Conservation (phyloP, 2,113 vertebrate genomes). For the Dromiciops gliroides region DNA sequence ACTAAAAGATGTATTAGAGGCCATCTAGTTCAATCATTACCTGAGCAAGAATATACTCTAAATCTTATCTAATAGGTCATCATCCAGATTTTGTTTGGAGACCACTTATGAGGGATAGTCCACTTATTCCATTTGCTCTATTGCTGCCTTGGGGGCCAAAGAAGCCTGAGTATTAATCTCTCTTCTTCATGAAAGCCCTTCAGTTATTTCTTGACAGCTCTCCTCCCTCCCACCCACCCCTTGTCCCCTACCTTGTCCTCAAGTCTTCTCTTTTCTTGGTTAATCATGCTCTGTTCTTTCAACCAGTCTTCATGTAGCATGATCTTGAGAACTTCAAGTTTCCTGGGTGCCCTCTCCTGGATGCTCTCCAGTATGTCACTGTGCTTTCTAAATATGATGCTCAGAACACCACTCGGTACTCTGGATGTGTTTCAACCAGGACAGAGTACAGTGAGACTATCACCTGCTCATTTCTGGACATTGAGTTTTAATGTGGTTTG, state of each 20-base stretch:
- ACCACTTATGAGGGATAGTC: background rate
- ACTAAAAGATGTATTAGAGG: background rate
- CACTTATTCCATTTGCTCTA: background rate
- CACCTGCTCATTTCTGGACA: background rate
- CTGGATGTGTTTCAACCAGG: background rate
- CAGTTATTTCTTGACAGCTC: background rate
- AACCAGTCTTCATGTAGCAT: background rate
- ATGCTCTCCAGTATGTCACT: background rate
- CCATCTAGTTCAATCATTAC: background rate
- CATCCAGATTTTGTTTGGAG: background rate
- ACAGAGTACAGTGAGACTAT: background rate
- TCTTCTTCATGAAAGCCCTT: background rate
- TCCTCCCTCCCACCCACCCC: background rate
- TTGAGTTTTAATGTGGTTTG: background rate
- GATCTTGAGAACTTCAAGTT: background rate
- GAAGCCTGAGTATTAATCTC: background rate
- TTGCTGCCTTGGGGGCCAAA: background rate
- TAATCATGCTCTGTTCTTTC: background rate
- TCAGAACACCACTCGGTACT: background rate
- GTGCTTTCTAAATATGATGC: background rate
- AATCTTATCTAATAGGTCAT: background rate
- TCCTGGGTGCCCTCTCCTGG: background rate
- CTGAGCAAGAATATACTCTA: background rate
- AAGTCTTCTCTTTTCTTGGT: background rate
- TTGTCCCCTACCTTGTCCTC: background rate